Conservation (phyloP, 2,888 invertebrate species). For the Leptogaster cylindrica region DNA sequence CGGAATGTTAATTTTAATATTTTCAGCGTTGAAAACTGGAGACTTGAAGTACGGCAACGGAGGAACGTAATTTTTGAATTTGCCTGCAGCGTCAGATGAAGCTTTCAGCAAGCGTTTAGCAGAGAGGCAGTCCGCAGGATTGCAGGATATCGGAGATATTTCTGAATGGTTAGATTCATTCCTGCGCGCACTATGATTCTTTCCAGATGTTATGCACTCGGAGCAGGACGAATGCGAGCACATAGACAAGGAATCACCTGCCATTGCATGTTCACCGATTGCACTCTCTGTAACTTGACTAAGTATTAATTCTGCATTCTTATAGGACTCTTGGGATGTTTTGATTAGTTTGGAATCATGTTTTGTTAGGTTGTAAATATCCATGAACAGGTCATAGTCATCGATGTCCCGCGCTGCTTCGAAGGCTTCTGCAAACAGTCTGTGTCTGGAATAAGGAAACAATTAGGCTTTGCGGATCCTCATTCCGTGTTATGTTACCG, state of each 20-base stretch:
- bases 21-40: conserved; percentile 58
- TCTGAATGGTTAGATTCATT: conserved; percentile 16
- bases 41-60: conserved; percentile 61
- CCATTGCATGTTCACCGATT: conserved; percentile 53
- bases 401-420: conserved; percentile 83
- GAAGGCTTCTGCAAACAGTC: conserved; percentile 81
- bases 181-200: conserved; percentile 7
- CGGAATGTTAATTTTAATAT: conserved; percentile 61
- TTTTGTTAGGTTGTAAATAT: conserved; percentile 77
- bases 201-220: conserved; percentile 62
- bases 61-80: conserved; percentile 59
- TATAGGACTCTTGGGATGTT: conserved; percentile 73
- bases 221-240: conserved; percentile 77
- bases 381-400: conserved; percentile 87
- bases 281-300: conserved; percentile 56
- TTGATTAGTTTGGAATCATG: conserved; percentile 65
- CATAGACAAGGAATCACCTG: conserved; percentile 67
- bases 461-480: no score
- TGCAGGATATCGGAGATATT: conserved; percentile 16
- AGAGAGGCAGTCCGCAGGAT: conserved; percentile 29
- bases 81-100: conserved; percentile 41
- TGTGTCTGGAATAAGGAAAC: conserved; percentile 52
- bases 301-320: conserved; percentile 67
- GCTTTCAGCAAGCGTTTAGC: conserved; percentile 42
- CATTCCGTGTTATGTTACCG: no score